Conservation (phyloP, 2,888 invertebrate genomes). For the Helleia helle region DNA sequence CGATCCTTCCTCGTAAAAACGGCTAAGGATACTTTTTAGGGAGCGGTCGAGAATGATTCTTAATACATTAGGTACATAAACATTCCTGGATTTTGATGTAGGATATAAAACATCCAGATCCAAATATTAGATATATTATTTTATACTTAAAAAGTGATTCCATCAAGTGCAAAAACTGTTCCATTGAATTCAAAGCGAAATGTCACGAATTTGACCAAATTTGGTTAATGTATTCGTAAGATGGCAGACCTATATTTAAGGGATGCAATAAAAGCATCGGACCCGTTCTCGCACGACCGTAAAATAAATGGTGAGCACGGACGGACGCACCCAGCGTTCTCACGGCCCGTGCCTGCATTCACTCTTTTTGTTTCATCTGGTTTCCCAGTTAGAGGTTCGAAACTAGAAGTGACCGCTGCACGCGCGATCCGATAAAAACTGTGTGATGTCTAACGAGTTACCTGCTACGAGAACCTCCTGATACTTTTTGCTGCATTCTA, state of each 20-base stretch:
- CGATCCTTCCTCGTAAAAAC: conserved; percentile 6
- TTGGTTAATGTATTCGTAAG: conserved; percentile 1
- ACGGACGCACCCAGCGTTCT: conserved; percentile 57
- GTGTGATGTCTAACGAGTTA: conserved; percentile 48
- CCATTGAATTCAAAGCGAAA: no score
- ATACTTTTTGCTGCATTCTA: conserved; percentile 32
- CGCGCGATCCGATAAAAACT: conserved; percentile 61
- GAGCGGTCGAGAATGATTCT: no score
- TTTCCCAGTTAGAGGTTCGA: conserved; percentile 66
- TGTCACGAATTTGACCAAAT: not conserved
- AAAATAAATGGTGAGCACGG: conserved; percentile 66
- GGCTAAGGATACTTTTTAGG: not conserved
- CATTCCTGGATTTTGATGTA: no score
- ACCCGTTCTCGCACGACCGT: conserved; percentile 69
- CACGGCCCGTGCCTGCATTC: conserved; percentile 67
- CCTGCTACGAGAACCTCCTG: conserved; percentile 21
- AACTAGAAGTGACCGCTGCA: conserved; percentile 60
- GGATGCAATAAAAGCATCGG: conserved; percentile 69
- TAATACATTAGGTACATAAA: no score
- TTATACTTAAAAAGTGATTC: no score
- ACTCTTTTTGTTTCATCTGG: conserved; percentile 64
- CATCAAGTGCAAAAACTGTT: no score
- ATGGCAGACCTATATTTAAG: conserved; percentile 64
- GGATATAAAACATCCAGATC: no score
- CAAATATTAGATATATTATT: no score